These are phyloP conservation scores for Cyclargus thomasi DNA, from an alignment of 1,140 invertebrate genomes.

Conservation along the genomic window DNA sequence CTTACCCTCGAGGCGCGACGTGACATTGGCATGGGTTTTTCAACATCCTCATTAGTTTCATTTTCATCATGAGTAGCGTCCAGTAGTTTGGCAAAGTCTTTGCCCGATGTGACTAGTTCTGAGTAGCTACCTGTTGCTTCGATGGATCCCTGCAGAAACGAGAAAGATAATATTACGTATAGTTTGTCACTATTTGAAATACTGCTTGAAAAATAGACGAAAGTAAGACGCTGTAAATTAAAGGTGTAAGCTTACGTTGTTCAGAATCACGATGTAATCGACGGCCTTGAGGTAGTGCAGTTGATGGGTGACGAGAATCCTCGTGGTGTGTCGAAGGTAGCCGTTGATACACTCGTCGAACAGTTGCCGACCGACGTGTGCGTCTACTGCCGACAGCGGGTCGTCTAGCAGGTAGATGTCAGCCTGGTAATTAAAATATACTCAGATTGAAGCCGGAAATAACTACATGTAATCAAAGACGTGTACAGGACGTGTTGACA, in stretches of 20 bases:
- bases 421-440: constrained; percentile 71
- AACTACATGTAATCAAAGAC: too few relatives aligned
- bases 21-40: constrained; percentile 52
- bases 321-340: constrained; percentile 82
- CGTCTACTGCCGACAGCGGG: constrained; percentile 88
- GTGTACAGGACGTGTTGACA: too few relatives aligned
- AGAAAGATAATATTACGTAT: constrained; percentile 14
- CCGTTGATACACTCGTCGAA: constrained; percentile 84
- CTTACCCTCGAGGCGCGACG: constrained; percentile 60
- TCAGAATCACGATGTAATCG: constrained; percentile 85
- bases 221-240: too few relatives aligned
- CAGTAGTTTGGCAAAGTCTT: constrained; percentile 81
- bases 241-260: constrained; percentile 75
- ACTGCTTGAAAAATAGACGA: too few relatives aligned
- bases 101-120: constrained; percentile 75
- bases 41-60: constrained; percentile 39
- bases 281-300: constrained; percentile 86
- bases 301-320: constrained; percentile 91
- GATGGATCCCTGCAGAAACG: constrained; percentile 58
- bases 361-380: constrained; percentile 86
- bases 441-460: too few relatives aligned
- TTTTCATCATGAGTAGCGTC: constrained; percentile 68
- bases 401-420: constrained; percentile 90
- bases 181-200: too few relatives aligned
- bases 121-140: constrained; percentile 74